These are phyloP conservation scores for Drosophila lacteicornis DNA, from an alignment of 1,140 invertebrate genomes.

Conservation along the genomic window DNA sequence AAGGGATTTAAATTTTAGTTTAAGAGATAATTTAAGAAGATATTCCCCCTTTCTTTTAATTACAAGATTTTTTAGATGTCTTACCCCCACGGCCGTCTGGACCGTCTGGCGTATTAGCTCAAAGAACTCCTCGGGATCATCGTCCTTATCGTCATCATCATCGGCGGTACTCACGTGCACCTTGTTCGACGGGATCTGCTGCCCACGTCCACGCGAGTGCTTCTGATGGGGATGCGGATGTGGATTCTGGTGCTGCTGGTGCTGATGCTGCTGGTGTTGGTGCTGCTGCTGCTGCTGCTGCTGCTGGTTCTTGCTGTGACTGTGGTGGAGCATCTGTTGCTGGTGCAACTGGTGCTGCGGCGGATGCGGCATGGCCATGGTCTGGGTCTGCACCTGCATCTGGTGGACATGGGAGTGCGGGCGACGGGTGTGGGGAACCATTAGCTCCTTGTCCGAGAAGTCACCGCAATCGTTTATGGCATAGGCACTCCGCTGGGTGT, in stretches of 20 bases:
- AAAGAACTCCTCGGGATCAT: slow-evolving; percentile 80
- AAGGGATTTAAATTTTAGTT: no score
- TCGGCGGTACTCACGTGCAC: slow-evolving; percentile 33
- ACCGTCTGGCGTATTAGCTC: slow-evolving; percentile 76
- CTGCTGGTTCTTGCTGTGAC: slow-evolving; percentile 25
- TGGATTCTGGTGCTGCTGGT: background rate
- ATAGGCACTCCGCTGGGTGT: slow-evolving; percentile 38
- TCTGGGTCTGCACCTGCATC: slow-evolving; percentile 13
- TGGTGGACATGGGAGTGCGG: slow-evolving; percentile 15
- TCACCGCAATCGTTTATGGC: slow-evolving; percentile 12
- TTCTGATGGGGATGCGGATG: slow-evolving; percentile 34
- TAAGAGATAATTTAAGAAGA: no score
- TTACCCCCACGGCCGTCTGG: slow-evolving; percentile 69
- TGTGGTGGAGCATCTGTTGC: slow-evolving; percentile 48
- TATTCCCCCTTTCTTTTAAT: no score
- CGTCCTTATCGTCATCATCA: slow-evolving; percentile 75
- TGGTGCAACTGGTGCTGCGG: slow-evolving; percentile 66
- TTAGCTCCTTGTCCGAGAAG: slow-evolving; percentile 53
- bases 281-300: slow-evolving; percentile 18
- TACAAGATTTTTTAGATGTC: background rate
- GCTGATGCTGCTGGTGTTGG: slow-evolving; percentile 17
- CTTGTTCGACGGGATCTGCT: slow-evolving; percentile 14
- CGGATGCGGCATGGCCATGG: slow-evolving; percentile 20
- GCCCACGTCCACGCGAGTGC: slow-evolving; percentile 27
- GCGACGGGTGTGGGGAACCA: slow-evolving; percentile 17